Evolutionary conservation across 2,888 invertebrate genomes (phyloP).

Genomic region (Cotesia congregata): DNA sequence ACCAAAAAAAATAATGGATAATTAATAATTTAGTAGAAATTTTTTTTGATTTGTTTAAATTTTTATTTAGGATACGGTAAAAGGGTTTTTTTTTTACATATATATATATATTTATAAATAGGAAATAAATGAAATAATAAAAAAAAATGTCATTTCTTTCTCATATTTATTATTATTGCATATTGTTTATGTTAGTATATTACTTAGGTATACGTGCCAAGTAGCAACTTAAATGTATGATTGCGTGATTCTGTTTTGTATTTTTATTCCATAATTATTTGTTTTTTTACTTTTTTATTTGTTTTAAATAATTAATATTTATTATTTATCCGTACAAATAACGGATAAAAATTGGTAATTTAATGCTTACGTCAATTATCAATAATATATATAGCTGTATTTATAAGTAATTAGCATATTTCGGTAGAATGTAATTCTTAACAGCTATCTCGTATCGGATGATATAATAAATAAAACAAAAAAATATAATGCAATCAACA

Average conservation of each 20-base stretch:
- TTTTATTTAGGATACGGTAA: conserved; percentile 1
- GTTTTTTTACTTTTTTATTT: conserved; percentile 22
- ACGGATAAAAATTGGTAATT: conserved; percentile 54
- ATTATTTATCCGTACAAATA: conserved; percentile 38
- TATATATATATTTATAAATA: conserved; percentile 1
- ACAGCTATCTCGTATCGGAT: conserved; percentile 65
- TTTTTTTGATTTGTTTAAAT: background rate
- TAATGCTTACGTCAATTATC: conserved; percentile 64
- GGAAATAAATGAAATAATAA: conserved; percentile 41
- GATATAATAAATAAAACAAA: conserved; percentile 64
- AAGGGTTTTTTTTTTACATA: conserved; percentile 1
- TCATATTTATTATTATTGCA: conserved; percentile 70
- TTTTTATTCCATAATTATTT: conserved; percentile 5
- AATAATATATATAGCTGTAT: conserved; percentile 68
- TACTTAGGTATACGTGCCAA: conserved; percentile 70
- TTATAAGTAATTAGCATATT: conserved; percentile 68
- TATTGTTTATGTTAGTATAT: conserved; percentile 70
- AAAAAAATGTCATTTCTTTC: conserved; percentile 56
- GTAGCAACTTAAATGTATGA: conserved; percentile 71
- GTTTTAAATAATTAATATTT: background rate
- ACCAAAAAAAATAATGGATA: background rate
- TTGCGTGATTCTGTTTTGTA: conserved; percentile 63
- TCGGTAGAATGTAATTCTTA: conserved; percentile 69
- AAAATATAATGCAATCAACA: conserved; percentile 15
- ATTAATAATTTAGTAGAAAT: background rate